Base-by-base conservation (phyloP, 2,888 invertebrate species). In the Luperina testacea region DNA sequence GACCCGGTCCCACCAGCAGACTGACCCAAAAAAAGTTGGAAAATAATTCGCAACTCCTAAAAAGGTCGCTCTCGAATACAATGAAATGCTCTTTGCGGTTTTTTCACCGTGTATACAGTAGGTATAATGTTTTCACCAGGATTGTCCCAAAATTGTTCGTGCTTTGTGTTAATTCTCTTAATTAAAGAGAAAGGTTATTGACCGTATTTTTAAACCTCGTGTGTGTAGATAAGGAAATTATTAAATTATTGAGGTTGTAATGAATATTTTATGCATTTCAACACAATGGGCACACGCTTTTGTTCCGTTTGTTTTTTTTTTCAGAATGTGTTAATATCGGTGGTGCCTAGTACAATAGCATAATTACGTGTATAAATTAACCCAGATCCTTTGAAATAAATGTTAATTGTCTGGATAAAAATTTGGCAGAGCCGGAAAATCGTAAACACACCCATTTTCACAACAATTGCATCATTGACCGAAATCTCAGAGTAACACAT, bases 1-100 rank as follows among this genome's bases (percentile, higher is more conserved):
- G 42, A 81, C 65, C 67, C 38, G 69, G 77, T 71, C 78, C 77
- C 80, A 59, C 76, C 88, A 88, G 83, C 89, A 88, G 90, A 83
- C 89, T 88, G 88, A 81, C 89, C 91, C 85, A 81, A 82, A 90
- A 90, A 91, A 94, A 89, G 88, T 92, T 90, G 79, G 71, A 82
- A 83, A 92, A 91, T 90, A 85, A 88, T 89, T 86, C 83, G 74
- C 85, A 88, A 89, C 89, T 89, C 89, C 78, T 81, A 90, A 92
- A 93, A 90, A 91, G 91, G 90, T 88, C 89, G 83, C 85, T 75
- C 72, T 83, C 79, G 84, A 85, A 89, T 89, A 93, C 93, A 93
- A 86, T 88, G 90, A 93, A 93, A 93, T 87, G 92, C 92, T 93
- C 85, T 93, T 91, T 91, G 91, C 81, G 92, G 90, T 89, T 91